Conservation (phyloP, 2,113 vertebrate species). For the Girardinichthys multiradiatus region DNA sequence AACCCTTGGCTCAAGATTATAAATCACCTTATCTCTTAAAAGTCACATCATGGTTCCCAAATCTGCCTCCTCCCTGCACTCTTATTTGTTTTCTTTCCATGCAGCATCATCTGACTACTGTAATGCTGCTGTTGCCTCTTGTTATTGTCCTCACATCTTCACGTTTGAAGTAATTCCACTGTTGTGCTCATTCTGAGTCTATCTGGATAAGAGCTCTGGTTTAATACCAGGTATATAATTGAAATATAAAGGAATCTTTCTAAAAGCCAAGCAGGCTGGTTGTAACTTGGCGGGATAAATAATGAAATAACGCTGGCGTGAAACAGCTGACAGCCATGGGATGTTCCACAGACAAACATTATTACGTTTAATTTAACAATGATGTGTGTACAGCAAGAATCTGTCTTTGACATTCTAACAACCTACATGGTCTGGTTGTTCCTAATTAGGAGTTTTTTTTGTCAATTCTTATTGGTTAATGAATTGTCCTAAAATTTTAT, state of each 20-base stretch:
- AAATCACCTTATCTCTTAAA: constrained; percentile 35
- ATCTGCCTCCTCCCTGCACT: constrained; percentile 29
- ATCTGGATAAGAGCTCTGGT: constrained; percentile 31
- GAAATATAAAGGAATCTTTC: constrained; percentile 43
- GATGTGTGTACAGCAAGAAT: constrained; percentile 45
- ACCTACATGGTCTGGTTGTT: constrained; percentile 15
- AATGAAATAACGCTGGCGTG: not conserved
- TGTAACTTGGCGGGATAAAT: constrained; percentile 34
- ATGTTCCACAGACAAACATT: constrained; percentile 25
- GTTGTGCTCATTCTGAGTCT: constrained; percentile 42
- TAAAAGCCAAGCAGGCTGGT: constrained; percentile 29
- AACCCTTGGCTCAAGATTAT: constrained; percentile 29
- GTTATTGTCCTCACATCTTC: constrained; percentile 51
- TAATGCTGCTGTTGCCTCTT: constrained; percentile 15
- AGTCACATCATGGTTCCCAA: constrained; percentile 34
- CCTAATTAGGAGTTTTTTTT: constrained; percentile 13
- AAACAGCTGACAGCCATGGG: constrained; percentile 49
- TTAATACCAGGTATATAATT: constrained; percentile 56
- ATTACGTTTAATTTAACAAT: constrained; percentile 56
- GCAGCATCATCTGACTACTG: constrained; percentile 16
- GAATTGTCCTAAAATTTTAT: not conserved
- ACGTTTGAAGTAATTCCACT: constrained; percentile 50
- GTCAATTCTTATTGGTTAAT: not conserved
- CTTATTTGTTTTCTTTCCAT: constrained; percentile 40
- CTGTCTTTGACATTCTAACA: constrained; percentile 15